Base-by-base conservation (phyloP, 2,888 invertebrate species). In the Pelosia muscerda region DNA sequence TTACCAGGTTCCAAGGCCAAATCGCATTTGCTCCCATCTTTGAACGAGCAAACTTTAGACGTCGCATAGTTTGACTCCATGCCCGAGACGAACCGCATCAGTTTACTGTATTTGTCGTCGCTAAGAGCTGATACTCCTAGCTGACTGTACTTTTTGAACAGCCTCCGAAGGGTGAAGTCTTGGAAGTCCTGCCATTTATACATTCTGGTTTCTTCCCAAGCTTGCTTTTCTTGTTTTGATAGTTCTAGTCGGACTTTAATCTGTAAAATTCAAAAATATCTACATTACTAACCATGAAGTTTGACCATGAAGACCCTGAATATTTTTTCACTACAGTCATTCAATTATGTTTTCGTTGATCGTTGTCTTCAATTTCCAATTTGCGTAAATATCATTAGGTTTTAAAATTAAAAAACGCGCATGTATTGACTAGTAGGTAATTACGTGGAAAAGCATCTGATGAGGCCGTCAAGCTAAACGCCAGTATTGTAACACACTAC, bases 41-140 rank as follows among this genome's bases (percentile, higher is more conserved):
- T 95, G 79, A 90, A 97, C n/a, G 96, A 96, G 83, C 98, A 98
- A 23, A 98, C 96, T 88, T 97, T 97, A 0, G 97, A 96, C 15
- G 96, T 97, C 0, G 97, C 96, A 83, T 97, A 98, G 75, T 97
- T 96, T 0, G 96, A 95, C 82, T 97, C 96, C 98, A 98, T 98
- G 9, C 96, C 95, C 0, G 96, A 96, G 2, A 97, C 93, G 0
- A 96, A 95, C 76, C 96, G 95, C 84, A 96, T 95, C 53, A 96
- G 92, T 65, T 95, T 94, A 71, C 95, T 95, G 81, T 95, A 96
- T 79, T 96, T 96, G 22, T 96, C 96, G 78, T 97, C 96, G 0
- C 97, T 95, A 23, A 98, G 90, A 0, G 97, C 97, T 0, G 97
- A 95, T 1, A 96, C 95, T 0, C 98, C 98, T 4, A 98, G 93